Conservation (phyloP, 1,140 invertebrate species). For the Cydia amplana region DNA sequence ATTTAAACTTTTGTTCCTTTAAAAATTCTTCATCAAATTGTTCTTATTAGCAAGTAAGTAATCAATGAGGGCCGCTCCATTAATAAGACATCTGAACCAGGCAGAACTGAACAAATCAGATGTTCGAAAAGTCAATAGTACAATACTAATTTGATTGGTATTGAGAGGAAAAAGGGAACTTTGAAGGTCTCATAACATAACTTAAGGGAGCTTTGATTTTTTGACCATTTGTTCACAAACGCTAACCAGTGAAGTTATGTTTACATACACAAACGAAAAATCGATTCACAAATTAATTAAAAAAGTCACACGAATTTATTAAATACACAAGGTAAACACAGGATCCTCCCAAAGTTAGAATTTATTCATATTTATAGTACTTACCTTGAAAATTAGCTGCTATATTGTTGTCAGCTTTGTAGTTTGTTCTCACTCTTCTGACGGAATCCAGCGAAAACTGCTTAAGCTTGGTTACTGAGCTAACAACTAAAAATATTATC, state of each 20-base stretch:
- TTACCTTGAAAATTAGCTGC: not conserved
- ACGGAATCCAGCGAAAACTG: not conserved
- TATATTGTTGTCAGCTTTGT: not conserved
- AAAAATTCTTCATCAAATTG: not conserved
- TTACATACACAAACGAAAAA: not conserved
- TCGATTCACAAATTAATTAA: not conserved
- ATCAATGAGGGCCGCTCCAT: conserved; percentile 1
- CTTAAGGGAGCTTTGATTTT: conserved; percentile 43
- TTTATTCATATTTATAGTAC: conserved; percentile 2
- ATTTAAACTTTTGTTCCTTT: not conserved
- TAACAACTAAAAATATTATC: not conserved
- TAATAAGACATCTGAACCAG: not conserved
- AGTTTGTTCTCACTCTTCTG: not conserved
- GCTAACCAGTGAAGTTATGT: not conserved
- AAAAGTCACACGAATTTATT: not conserved
- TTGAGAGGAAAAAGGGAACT: conserved; percentile 37
- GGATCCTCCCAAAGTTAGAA: not conserved
- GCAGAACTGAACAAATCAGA: not conserved
- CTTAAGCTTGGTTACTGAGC: not conserved
- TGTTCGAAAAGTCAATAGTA: conserved; percentile 20
- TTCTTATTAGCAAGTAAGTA: not conserved
- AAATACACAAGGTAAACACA: not conserved
- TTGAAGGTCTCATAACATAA: conserved; percentile 40
- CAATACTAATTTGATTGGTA: conserved; percentile 41
- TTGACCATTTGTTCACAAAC: conserved; percentile 36